Conservation (phyloP, 2,113 vertebrate genomes). For the Parus major region DNA sequence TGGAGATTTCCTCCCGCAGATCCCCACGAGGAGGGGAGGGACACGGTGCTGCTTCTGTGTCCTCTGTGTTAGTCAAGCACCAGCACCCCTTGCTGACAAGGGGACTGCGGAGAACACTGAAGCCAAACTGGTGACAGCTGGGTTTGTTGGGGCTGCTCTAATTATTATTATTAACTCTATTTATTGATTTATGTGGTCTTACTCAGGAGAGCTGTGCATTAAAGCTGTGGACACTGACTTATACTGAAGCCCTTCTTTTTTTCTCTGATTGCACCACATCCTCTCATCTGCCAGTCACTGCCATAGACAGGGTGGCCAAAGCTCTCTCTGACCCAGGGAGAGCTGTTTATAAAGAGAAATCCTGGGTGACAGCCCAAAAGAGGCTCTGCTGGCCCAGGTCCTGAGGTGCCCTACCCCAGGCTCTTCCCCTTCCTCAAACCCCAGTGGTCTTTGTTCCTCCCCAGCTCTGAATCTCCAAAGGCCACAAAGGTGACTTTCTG, state of each 20-base stretch:
- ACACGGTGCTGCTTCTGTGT: not conserved
- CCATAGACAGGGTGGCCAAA: not conserved
- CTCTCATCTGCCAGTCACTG: not conserved
- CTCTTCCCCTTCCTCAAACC: not conserved
- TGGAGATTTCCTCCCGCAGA: not conserved
- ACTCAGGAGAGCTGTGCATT: conserved; percentile 41
- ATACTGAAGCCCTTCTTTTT: not conserved
- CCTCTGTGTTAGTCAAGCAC: not conserved
- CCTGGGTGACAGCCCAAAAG: not conserved
- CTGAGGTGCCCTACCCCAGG: not conserved
- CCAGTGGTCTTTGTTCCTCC: not conserved
- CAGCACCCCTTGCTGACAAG: not conserved
- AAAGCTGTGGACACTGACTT: conserved; percentile 38
- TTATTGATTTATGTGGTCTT: conserved; percentile 47
- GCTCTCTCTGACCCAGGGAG: not conserved
- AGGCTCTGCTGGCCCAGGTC: not conserved
- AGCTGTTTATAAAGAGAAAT: not conserved
- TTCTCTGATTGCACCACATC: too few species aligned
- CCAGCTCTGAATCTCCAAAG: not conserved
- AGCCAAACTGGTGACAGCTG: conserved; percentile 43
- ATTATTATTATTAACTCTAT: conserved; percentile 45
- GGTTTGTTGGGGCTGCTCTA: conserved; percentile 32
- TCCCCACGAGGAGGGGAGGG: not conserved
- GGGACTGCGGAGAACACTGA: not conserved
- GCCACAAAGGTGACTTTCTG: not conserved